phyloP scores from a whole-genome alignment of 1,140 invertebrate species.

The Calephelis virginiensis region DNA sequence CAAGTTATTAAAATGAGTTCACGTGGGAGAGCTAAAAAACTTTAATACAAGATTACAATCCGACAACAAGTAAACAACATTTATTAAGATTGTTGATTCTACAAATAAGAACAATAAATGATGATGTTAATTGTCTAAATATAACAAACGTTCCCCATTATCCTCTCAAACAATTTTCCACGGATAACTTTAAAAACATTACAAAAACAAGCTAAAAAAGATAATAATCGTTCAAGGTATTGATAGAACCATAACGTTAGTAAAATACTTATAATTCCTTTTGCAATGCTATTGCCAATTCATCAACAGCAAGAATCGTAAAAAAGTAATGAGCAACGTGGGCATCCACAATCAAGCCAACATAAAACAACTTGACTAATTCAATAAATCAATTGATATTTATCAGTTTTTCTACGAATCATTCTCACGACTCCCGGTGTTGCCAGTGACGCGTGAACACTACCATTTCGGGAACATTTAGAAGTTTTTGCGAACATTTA shows the following conservation, averaged over 20 bases:
- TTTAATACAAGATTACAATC: no score
- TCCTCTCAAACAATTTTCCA: neutral
- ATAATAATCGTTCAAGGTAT: neutral
- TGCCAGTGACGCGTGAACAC: constrained; percentile 15
- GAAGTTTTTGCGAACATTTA: constrained; percentile 15
- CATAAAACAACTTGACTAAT: constrained; percentile 3
- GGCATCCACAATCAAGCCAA: neutral
- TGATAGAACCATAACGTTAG: constrained; percentile 6
- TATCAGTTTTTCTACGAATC: constrained; percentile 13
- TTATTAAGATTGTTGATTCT: no score
- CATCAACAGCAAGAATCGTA: neutral
- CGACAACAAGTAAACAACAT: no score
- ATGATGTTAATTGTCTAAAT: no score
- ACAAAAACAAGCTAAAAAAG: neutral
- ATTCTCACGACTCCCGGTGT: constrained; percentile 10
- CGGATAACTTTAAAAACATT: neutral
- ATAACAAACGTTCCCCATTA: neutral
- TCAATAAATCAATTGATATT: constrained; percentile 11
- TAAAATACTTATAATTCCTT: neutral
- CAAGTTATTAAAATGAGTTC: no score
- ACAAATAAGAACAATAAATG: no score
- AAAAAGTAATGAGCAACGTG: constrained; percentile 4
- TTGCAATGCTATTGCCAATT: constrained; percentile 1
- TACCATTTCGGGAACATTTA: constrained; percentile 14
- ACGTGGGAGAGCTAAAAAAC: no score